These are phyloP conservation scores for Argopecten irradians DNA, from an alignment of 1,140 invertebrate genomes.

Conservation along the genomic window DNA sequence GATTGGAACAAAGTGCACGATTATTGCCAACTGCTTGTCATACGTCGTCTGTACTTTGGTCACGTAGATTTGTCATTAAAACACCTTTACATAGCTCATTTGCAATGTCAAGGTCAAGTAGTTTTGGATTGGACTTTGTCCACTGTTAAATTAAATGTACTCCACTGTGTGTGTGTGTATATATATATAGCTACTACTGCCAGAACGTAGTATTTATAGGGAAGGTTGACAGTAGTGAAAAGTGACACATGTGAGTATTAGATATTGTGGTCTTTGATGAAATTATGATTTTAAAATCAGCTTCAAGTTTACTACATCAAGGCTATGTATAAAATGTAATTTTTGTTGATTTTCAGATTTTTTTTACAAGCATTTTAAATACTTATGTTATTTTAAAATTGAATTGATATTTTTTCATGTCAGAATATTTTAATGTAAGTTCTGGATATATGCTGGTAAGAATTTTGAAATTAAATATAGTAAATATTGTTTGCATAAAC, in stretches of 20 bases:
- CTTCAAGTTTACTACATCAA: background rate
- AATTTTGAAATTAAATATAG: too few species aligned
- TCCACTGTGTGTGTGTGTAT: background rate
- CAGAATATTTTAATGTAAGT: too few species aligned
- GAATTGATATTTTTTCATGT: too few species aligned
- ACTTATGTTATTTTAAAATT: too few species aligned
- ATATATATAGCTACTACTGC: background rate
- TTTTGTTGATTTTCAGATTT: background rate
- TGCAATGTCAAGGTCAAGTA: background rate
- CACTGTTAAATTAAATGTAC: background rate
- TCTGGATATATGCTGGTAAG: too few species aligned
- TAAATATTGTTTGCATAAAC: too few species aligned
- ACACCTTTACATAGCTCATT: constrained; percentile 16
- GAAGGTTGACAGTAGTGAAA: background rate
- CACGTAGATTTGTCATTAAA: background rate
- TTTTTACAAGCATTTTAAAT: too few species aligned
- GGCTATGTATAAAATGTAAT: too few species aligned
- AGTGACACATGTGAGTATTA: background rate
- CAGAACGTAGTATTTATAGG: background rate
- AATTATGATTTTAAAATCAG: background rate
- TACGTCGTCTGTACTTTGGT: background rate
- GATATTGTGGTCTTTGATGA: too few species aligned
- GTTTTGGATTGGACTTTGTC: background rate
- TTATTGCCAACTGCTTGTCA: too few species aligned
- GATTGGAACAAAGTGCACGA: background rate